Base-by-base conservation (phyloP, 2,797 vertebrate genomes). In the Aulostomus chinensis region DNA sequence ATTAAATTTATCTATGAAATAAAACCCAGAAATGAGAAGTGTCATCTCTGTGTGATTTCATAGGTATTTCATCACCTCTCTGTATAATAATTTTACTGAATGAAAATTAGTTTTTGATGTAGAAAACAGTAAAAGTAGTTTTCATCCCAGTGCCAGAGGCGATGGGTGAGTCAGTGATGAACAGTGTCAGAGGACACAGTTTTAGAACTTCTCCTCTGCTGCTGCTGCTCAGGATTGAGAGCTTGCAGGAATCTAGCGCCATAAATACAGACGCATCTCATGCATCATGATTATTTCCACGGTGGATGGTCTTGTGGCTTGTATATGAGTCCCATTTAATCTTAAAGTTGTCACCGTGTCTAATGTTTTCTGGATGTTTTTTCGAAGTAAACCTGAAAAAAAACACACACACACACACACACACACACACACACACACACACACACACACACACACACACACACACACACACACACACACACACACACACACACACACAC, bases 261-360 rank as follows among this genome's bases (percentile, higher is more conserved):
- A 76, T 54, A 73, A 76, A 78, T 74, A 70, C 52, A 58, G 46
- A 40, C 58, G 47, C 41, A 59, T 28, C 53, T 61, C 63, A 80
- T 80, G 79, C 59, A 76, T 74, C 69, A 63, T 68, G 43, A 73
- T 77, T 72, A 58, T 83, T 76, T 82, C 47, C 52, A 62, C 33
- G 39, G 31, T 33, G 60, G 41, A 67, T 74, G 62, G n/a, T 51
- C 58, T 43, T 52, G 18, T 51, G 54, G 37, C 24, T 54, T 47
- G 58, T 52, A 63, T 48, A 66, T 68, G 66, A 67, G 59, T 36
- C 22, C 36, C 26, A 13, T 41, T 48, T 62, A 68, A 80, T 80
- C 58, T 70, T 67, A 53, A 65, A 54, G 14, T 48, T 61, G 66
- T 66, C 58, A 68, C 26, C 20, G 30, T 5, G 24, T 22, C 57